Conservation (phyloP, 2,113 vertebrate species). For the Pogona vitticeps region DNA sequence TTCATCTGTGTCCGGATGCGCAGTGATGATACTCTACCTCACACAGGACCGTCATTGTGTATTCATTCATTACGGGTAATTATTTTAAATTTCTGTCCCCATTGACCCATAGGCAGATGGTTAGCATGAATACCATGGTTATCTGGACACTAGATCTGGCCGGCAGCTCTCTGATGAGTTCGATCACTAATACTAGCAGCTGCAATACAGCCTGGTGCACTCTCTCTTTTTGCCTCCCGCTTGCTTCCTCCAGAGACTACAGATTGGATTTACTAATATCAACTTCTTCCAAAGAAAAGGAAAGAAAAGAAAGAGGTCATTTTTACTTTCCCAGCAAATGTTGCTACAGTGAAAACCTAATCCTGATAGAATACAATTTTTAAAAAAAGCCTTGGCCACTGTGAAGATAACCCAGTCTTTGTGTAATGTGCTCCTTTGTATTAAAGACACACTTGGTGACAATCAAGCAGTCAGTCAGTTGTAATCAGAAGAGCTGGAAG, state of each 20-base stretch:
- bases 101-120: slow-evolving; percentile 81
- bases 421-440: background rate
- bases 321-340: slow-evolving; percentile 64
- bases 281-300: slow-evolving; percentile 74
- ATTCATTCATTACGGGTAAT: slow-evolving; percentile 80
- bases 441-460: no score
- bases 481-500: no score
- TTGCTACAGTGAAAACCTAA: slow-evolving; percentile 64
- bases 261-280: slow-evolving; percentile 68
- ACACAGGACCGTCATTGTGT: slow-evolving; percentile 75
- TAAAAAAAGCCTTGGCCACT: no score
- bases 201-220: slow-evolving; percentile 66
- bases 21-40: slow-evolving; percentile 62
- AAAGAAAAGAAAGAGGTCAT: no score
- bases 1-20: background rate
- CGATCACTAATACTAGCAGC: slow-evolving; percentile 70
- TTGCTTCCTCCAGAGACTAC: slow-evolving; percentile 56
- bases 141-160: slow-evolving; percentile 80
- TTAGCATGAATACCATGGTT: slow-evolving; percentile 78
- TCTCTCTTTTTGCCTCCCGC: no score
- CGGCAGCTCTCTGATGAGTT: slow-evolving; percentile 65
- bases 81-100: slow-evolving; percentile 80
- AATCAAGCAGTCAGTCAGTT: no score
- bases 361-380: slow-evolving; percentile 54
- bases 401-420: background rate